phyloP scores from a whole-genome alignment of 2,888 invertebrate species.

The Ormia ochracea region DNA sequence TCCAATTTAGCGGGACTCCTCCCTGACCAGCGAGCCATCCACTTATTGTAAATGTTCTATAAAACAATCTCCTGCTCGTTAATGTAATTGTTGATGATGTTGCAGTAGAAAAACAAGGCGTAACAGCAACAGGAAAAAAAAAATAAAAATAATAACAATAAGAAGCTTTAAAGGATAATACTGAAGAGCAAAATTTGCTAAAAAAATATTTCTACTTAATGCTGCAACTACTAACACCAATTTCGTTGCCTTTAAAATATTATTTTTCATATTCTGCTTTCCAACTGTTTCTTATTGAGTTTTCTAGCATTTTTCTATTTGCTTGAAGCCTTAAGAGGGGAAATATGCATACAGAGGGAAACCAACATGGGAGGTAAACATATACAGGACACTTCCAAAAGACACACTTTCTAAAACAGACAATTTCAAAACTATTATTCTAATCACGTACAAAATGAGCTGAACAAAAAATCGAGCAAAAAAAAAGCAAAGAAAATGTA shows the following conservation, averaged over 20 bases:
- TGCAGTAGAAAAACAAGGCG: slow-evolving; percentile 1
- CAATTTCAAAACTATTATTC: slow-evolving; percentile 57
- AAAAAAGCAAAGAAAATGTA: no score
- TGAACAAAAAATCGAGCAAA: neutral
- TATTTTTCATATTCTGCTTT: neutral
- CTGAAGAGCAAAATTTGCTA: slow-evolving; percentile 41
- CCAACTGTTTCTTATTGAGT: neutral
- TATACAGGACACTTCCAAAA: neutral
- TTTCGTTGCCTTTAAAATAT: neutral
- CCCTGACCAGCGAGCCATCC: neutral
- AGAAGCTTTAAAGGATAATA: neutral
- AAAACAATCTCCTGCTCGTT: slow-evolving; percentile 51
- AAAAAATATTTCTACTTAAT: neutral
- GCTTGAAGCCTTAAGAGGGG: slow-evolving; percentile 31
- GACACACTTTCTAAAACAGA: neutral
- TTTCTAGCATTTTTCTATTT: slow-evolving; percentile 17
- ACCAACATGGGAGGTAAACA: slow-evolving; percentile 14
- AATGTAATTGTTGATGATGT: slow-evolving; percentile 17
- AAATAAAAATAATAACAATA: neutral
- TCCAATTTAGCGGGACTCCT: slow-evolving; percentile 8
- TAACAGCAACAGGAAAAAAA: neutral
- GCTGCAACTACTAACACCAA: neutral
- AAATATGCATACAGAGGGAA: no score
- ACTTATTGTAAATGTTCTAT: slow-evolving; percentile 26
- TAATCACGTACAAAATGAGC: slow-evolving; percentile 57